Base-by-base conservation (phyloP, 1,140 invertebrate genomes). In the Aphis gossypii region DNA sequence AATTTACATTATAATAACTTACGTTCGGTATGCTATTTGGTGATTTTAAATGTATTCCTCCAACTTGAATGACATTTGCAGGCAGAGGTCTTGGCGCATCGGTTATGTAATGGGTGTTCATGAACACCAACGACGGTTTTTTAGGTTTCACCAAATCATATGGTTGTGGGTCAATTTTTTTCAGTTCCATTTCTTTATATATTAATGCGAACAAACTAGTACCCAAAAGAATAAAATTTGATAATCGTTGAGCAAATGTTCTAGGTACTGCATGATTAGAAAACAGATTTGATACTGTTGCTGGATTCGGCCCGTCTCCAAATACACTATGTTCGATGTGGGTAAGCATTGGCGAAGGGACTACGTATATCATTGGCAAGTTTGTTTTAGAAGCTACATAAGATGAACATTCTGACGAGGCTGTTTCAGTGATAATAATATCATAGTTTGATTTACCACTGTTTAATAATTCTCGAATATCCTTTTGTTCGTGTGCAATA, bases 61-160 rank as follows among this genome's bases (percentile, higher is more conserved):
- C 95, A 46, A 95, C 93, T 94, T 95, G 94, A 21, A 95, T 94
- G 1, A 95, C 93, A 87, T 94, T 94, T 2, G 95, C 94, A 4
- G 94, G 89, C 35, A 94, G 68, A 30, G 95, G 94, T 93, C 94
- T 93, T 41, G 94, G 93, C 48, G 94, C 93, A 30, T 94, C 90
- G 30, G 88, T 54, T 4, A 90, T 94, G 54, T 94, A 94, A 93
- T 95, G 95, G 14, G 94, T 94, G 93, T 95, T 97, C 0, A 96
- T 35, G n/a, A 90, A 90, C n/a, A 51, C n/a, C 6, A 90, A 25
- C 5, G 90, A 94, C 18, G 93, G 90, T n/a, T 76, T 90, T 7
- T 68, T 25, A 25, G 92, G 68, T 41, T 92, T 30, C 20, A 94
- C 92, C 51, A 56, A 60, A 54, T 90, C 88, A 38, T 35, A 90